A percentile compares a stretch with the other conserved stretches of the same genome.
Evolutionary conservation across 2,113 vertebrate species (phyloP).

Genomic region (Sylvietta virens): DNA sequence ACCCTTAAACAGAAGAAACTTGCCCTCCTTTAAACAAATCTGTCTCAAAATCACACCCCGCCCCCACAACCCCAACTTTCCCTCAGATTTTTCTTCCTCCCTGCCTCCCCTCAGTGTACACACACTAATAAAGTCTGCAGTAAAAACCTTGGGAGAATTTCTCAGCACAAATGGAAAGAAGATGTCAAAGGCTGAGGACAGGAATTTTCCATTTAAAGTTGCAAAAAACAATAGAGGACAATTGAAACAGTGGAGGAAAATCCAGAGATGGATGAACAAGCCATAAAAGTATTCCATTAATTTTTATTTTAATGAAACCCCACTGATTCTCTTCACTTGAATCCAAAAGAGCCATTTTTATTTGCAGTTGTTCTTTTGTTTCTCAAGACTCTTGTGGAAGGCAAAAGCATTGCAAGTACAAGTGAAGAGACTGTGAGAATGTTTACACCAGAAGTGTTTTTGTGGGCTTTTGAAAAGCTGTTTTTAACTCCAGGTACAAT

Average conservation of each 20-base stretch:
- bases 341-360: not conserved
- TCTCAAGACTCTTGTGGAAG: not conserved
- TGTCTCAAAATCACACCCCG: not conserved
- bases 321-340: not conserved
- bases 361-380: not conserved
- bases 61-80: not conserved
- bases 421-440: not conserved
- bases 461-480: not conserved
- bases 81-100: not conserved
- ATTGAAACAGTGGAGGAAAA: not conserved
- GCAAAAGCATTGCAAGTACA: not conserved
- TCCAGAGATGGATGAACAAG: not conserved
- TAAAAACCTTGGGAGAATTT: conserved; percentile 29
- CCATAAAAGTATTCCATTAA: not conserved
- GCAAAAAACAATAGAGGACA: not conserved
- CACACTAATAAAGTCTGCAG: conserved; percentile 12
- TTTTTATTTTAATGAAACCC: not conserved
- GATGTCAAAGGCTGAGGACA: conserved; percentile 25
- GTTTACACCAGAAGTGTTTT: not conserved
- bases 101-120: not conserved
- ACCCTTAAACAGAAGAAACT: conserved; percentile 37
- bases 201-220: conserved; percentile 28
- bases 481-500: not conserved
- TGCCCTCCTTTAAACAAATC: conserved; percentile 53
- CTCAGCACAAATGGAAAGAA: conserved; percentile 39